Percentiles rank a stretch among this genome's conserved stretches.
Conservation (phyloP, 1,140 invertebrate genomes). For the Xylocopa sonorina region DNA sequence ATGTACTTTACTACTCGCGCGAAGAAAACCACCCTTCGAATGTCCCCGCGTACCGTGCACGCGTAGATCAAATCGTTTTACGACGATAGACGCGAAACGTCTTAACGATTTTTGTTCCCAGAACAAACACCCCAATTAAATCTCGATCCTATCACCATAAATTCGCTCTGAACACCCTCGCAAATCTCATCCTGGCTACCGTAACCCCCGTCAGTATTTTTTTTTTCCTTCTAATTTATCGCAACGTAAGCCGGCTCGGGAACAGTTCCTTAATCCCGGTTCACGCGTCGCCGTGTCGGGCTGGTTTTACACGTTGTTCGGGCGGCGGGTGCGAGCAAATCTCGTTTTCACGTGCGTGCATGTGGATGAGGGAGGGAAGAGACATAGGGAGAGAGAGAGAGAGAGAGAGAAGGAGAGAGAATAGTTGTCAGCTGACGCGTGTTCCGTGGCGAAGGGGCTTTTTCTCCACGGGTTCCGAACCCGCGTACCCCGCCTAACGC, state of each 20-base stretch:
- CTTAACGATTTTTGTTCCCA: too few species aligned
- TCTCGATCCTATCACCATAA: background rate
- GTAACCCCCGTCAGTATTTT: too few species aligned
- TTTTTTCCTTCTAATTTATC: slow-evolving; percentile 6
- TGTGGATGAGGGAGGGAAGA: slow-evolving; percentile 8
- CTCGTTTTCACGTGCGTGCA: slow-evolving; percentile 53
- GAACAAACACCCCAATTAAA: background rate
- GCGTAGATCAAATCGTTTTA: too few species aligned
- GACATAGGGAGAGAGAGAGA: too few species aligned
- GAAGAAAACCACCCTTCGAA: too few species aligned
- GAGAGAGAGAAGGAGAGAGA: too few species aligned
- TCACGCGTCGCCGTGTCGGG: background rate
- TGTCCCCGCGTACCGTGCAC: too few species aligned
- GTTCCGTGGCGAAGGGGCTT: background rate
- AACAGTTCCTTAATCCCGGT: slow-evolving; percentile 33
- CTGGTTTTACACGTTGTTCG: slow-evolving; percentile 36
- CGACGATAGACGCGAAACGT: too few species aligned
- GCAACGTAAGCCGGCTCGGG: slow-evolving; percentile 7
- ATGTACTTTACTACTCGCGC: too few species aligned
- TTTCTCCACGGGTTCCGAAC: background rate
- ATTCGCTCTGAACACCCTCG: background rate
- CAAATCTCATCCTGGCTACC: background rate
- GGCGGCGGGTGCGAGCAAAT: slow-evolving; percentile 32
- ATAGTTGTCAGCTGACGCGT: background rate
- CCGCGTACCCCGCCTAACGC: slow-evolving; percentile 11